Evolutionary conservation across 1,140 invertebrate genomes (phyloP).

Genomic region (Theocolax elegans): DNA sequence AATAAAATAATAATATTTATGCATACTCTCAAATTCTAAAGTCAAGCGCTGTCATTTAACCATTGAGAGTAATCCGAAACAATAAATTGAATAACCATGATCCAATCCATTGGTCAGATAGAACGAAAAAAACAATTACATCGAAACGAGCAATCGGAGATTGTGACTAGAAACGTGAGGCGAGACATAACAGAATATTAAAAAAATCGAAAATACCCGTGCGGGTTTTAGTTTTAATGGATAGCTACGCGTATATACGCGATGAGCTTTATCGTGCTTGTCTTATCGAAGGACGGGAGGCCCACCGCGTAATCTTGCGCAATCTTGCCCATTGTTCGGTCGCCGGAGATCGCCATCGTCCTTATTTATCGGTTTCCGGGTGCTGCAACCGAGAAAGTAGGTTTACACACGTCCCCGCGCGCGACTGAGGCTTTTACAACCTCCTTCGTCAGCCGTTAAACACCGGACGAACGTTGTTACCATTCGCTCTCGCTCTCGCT

Average conservation of each 20-base stretch:
- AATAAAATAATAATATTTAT: too few species aligned
- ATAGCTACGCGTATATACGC: neutral
- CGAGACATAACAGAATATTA: too few species aligned
- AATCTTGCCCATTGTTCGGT: neutral
- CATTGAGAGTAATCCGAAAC: too few species aligned
- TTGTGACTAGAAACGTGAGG: too few species aligned
- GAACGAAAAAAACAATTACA: too few species aligned
- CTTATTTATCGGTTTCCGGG: slow-evolving; percentile 12
- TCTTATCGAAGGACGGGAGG: neutral
- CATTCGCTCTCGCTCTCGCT: neutral
- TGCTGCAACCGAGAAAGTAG: neutral
- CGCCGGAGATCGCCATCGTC: slow-evolving; percentile 5
- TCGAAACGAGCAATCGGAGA: too few species aligned
- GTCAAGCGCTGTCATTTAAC: too few species aligned
- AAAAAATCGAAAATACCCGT: too few species aligned
- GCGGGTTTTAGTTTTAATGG: neutral
- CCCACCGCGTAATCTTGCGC: neutral
- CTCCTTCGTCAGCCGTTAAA: neutral
- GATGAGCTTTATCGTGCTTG: neutral
- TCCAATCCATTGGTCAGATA: too few species aligned
- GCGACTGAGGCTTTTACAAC: neutral
- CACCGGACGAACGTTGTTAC: neutral
- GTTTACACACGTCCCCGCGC: neutral
- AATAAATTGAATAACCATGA: too few species aligned
- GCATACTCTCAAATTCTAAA: too few species aligned